These are phyloP conservation scores for Phrynocephalus guinanensis DNA, from an alignment of 2,797 vertebrate species.

Conservation along the genomic window DNA sequence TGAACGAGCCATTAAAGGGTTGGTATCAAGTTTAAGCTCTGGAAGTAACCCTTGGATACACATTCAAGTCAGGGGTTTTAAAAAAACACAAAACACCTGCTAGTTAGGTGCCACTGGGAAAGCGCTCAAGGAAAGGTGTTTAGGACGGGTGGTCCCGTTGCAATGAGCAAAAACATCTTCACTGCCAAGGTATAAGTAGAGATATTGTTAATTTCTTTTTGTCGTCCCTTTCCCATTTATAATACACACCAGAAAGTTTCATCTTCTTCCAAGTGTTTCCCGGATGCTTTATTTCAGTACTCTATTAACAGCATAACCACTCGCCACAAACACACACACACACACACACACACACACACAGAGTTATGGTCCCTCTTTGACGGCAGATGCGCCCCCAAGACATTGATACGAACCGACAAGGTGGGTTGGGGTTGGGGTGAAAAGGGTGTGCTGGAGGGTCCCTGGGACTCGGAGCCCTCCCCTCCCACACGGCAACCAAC, in stretches of 20 bases:
- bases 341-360: background rate
- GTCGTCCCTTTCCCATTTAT: too few species aligned
- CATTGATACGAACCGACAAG: background rate
- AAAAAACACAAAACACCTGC: too few species aligned
- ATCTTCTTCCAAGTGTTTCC: background rate
- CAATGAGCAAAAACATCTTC: too few species aligned
- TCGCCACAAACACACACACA: background rate
- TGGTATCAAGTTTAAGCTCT: too few species aligned
- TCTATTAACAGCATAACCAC: background rate
- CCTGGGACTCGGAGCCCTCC: background rate
- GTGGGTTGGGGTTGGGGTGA: too few species aligned
- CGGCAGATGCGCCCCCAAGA: conserved; percentile 3
- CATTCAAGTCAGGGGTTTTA: background rate
- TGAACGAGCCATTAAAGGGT: background rate
- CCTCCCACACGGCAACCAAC: background rate
- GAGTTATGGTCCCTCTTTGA: conserved; percentile 32
- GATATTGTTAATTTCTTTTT: too few species aligned
- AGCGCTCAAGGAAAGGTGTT: too few species aligned
- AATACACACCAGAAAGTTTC: background rate
- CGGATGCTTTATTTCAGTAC: conserved; percentile 24
- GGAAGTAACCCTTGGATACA: background rate
- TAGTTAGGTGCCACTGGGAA: too few species aligned
- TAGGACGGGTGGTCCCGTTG: too few species aligned
- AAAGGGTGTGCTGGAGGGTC: background rate
- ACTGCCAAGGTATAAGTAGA: too few species aligned